These are phyloP conservation scores for Tipula vernalis DNA, from an alignment of 2,888 invertebrate species.

Conservation along the genomic window DNA sequence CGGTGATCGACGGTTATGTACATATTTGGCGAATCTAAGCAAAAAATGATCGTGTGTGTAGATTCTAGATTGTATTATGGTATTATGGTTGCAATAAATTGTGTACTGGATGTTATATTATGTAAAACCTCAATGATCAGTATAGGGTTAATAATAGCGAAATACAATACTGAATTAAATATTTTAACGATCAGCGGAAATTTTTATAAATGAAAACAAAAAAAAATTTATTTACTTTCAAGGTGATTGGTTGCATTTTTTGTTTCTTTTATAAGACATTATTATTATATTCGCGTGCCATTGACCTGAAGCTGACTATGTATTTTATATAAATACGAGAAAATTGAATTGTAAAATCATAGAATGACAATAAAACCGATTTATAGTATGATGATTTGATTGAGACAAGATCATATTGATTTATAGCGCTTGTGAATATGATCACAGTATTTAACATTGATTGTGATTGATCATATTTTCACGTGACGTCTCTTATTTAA, in stretches of 20 bases:
- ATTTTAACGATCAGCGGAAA: neutral
- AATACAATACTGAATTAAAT: neutral
- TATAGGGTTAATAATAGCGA: neutral
- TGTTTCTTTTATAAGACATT: neutral
- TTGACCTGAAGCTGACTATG: neutral
- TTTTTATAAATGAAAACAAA: neutral
- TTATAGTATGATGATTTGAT: neutral
- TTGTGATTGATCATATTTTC: neutral
- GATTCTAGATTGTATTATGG: neutral
- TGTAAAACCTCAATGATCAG: neutral
- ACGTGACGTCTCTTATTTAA: neutral
- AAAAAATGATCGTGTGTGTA: neutral
- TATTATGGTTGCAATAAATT: neutral
- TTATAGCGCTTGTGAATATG: neutral
- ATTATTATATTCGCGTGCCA: neutral
- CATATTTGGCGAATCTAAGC: neutral
- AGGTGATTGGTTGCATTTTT: neutral
- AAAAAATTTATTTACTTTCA: neutral
- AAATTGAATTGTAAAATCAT: neutral
- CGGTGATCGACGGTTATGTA: neutral
- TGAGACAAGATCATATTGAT: neutral
- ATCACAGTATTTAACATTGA: neutral
- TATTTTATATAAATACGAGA: neutral
- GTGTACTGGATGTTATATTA: neutral
- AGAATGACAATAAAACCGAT: neutral